Evolutionary conservation across 2,113 vertebrate genomes (phyloP).

Genomic region (Oenanthe oenanthe): DNA sequence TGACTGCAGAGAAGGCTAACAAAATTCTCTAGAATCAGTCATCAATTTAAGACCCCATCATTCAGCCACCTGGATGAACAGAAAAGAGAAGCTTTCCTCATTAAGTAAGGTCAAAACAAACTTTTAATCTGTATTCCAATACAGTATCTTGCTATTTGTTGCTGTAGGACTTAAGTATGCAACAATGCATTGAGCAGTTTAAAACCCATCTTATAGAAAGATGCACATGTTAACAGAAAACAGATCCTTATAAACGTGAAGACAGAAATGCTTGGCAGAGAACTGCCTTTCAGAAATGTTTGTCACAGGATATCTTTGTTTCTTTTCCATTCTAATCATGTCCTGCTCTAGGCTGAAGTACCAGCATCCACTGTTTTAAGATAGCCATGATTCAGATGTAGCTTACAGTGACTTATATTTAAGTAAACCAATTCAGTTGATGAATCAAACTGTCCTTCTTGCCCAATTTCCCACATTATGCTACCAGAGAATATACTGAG

Average conservation of each 20-base stretch:
- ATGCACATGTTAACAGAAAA: background rate
- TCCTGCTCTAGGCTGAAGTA: background rate
- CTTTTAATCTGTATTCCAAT: background rate
- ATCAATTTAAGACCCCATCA: background rate
- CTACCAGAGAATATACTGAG: background rate
- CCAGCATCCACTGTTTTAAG: background rate
- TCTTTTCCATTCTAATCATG: background rate
- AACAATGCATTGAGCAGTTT: background rate
- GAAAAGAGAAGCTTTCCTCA: conserved; percentile 1
- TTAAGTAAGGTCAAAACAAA: conserved; percentile 13
- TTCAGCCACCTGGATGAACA: background rate
- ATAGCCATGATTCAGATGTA: background rate
- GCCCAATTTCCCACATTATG: background rate
- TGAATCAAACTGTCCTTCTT: background rate
- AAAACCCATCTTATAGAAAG: background rate
- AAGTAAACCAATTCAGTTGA: too few relatives aligned
- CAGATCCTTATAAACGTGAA: background rate
- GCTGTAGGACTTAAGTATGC: background rate
- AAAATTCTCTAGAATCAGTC: conserved; percentile 27
- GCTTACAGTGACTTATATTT: background rate
- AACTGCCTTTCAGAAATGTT: conserved; percentile 11
- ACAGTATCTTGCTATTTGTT: background rate
- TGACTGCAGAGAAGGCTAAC: conserved; percentile 22
- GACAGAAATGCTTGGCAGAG: background rate
- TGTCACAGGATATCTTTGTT: background rate